These are phyloP conservation scores for Grammomys dolichurus DNA, from an alignment of 2,113 vertebrate species.

Conservation along the genomic window DNA sequence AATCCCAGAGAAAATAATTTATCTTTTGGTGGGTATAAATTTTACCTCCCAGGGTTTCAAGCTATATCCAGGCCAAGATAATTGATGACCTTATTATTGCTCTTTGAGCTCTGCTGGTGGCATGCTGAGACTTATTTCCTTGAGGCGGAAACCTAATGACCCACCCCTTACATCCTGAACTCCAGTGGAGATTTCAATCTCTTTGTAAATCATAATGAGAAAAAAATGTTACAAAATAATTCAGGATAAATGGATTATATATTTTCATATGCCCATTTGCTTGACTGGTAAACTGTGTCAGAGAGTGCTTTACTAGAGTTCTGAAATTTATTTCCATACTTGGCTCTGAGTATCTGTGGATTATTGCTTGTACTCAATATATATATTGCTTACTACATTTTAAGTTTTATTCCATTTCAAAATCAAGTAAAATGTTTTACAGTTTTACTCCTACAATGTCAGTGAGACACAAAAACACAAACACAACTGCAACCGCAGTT, in stretches of 20 bases:
- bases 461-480: background rate
- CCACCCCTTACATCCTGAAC: slow-evolving; percentile 72
- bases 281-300: slow-evolving; percentile 72
- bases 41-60: slow-evolving; percentile 73
- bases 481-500: background rate
- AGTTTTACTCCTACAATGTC: background rate
- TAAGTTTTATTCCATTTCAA: background rate
- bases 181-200: slow-evolving; percentile 76
- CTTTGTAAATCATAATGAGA: slow-evolving; percentile 76
- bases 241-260: slow-evolving; percentile 6
- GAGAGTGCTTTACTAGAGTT: background rate
- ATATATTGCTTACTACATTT: background rate
- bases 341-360: background rate
- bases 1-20: slow-evolving; percentile 69
- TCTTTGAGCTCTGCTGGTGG: slow-evolving; percentile 72
- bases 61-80: slow-evolving; percentile 65
- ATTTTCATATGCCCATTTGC: slow-evolving; percentile 73
- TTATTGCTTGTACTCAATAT: background rate
- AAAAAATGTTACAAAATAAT: slow-evolving; percentile 44
- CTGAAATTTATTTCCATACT: slow-evolving; percentile 6
- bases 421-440: background rate
- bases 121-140: slow-evolving; percentile 81
- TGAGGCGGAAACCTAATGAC: slow-evolving; percentile 81
- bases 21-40: slow-evolving; percentile 68
- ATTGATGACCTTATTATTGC: slow-evolving; percentile 80